Conservation (phyloP, 2,113 vertebrate species). For the Equus quagga region DNA sequence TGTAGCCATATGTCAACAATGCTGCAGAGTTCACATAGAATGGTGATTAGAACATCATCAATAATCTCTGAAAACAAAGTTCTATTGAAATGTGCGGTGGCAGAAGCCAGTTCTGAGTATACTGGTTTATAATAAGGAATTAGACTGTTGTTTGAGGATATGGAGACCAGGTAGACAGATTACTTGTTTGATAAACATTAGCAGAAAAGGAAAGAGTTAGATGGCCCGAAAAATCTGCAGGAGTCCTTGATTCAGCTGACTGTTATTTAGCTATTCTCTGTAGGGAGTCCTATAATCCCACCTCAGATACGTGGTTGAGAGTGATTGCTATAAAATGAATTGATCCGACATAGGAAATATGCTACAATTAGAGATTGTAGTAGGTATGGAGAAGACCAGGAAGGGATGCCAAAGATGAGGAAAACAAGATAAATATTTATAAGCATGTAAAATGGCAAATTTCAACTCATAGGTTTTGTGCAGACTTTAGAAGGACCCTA, state of each 20-base stretch:
- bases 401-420: background rate
- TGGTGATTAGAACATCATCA: background rate
- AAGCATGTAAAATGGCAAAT: background rate
- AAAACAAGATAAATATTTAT: background rate
- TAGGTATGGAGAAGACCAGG: background rate
- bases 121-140: background rate
- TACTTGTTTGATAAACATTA: background rate
- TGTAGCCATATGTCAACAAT: background rate
- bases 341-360: background rate
- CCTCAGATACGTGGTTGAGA: background rate
- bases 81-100: background rate
- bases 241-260: background rate
- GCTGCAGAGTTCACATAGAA: background rate
- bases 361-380: background rate
- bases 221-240: background rate
- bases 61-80: background rate
- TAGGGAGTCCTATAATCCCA: background rate
- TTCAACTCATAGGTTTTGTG: background rate
- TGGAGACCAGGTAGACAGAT: background rate
- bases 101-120: background rate
- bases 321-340: background rate
- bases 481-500: background rate
- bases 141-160: background rate
- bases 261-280: background rate
- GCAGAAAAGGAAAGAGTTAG: background rate